Evolutionary conservation across 2,797 vertebrate genomes (phyloP), one percentile per base, ranked within the genome.

Genomic region (Rhinophrynus dorsalis): DNA sequence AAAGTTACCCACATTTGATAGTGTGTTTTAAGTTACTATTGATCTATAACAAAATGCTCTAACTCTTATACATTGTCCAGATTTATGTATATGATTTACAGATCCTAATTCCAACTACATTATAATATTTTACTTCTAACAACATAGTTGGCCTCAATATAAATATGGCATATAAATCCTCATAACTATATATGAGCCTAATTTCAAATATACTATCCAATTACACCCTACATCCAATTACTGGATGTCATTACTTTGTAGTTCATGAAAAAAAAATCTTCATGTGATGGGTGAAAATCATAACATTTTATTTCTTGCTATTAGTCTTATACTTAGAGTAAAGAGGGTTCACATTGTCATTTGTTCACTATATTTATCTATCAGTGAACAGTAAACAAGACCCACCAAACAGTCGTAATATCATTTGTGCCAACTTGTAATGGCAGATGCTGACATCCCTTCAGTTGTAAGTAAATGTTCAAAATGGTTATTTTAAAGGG

Each of bases 161-260:
- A 42, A 60, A 44, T n/a, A 55, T 55, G 26, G 57, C 37, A 27
- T 27, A 60, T 60, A 60, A 60, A 60, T 44, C 30, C 15, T 38
- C 20, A 60, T 44, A 30, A 60, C 26, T 60, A 44, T 40, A 60
- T 60, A 30, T 30, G 57, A 60, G 38, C 38, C 40, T 44, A n/a
- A 24, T 29, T 23, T 44, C n/a, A 29, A 30, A 60, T 38, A 60
- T 60, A 60, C 26, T 60, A 60, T 44, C 57, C 57, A 60, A 58
- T 60, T 60, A 60, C 15, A 44, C 13, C 57, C 35, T 8, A n/a
- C 15, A 27, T 40, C 37, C 38, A 60, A 23, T 60, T 60, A 60
- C 24, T 44, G 23, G 38, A 30, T 29, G 24, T n/a, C 20, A 44
- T 60, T 44, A 44, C 24, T 5, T 29, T 26, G 5, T 15, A 44